A percentile compares a stretch with the other conserved stretches of the same genome.
Conservation (phyloP, 1,140 invertebrate species). For the Cydia splendana region DNA sequence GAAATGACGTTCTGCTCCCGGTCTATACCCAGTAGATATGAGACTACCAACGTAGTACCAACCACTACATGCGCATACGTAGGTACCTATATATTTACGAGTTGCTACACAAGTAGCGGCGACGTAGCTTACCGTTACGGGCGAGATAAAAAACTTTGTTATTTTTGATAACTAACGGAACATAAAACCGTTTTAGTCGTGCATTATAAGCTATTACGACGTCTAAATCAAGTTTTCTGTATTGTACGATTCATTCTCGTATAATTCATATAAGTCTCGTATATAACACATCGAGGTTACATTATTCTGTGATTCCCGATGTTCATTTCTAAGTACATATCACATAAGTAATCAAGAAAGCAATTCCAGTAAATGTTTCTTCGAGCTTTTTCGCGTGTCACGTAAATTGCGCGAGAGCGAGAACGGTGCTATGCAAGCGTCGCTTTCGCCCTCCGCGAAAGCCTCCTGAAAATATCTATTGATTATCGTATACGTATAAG, state of each 20-base stretch:
- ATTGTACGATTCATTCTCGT: background rate
- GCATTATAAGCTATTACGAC: constrained; percentile 34
- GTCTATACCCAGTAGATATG: constrained; percentile 25
- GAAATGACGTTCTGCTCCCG: background rate
- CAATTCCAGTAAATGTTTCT: constrained; percentile 34
- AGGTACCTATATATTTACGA: constrained; percentile 36
- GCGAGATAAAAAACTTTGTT: constrained; percentile 50
- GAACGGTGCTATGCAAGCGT: constrained; percentile 62
- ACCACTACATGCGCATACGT: constrained; percentile 44
- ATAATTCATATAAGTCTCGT: too few relatives aligned
- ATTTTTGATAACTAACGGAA: constrained; percentile 32
- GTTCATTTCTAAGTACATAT: background rate
- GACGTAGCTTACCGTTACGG: constrained; percentile 51
- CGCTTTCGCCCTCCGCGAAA: constrained; percentile 71
- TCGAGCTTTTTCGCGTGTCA: constrained; percentile 54
- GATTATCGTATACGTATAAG: constrained; percentile 74
- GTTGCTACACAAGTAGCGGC: constrained; percentile 40
- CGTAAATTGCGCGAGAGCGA: constrained; percentile 67
- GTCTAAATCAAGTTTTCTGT: constrained; percentile 12
- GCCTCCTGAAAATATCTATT: constrained; percentile 80
- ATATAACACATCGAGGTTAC: too few relatives aligned
- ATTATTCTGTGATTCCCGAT: constrained; percentile 30
- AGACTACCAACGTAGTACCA: constrained; percentile 35
- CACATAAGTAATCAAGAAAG: constrained; percentile 18
- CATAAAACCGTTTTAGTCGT: background rate